Base-by-base conservation (phyloP, 1,140 invertebrate species). In the Drosophila micromelanica region DNA sequence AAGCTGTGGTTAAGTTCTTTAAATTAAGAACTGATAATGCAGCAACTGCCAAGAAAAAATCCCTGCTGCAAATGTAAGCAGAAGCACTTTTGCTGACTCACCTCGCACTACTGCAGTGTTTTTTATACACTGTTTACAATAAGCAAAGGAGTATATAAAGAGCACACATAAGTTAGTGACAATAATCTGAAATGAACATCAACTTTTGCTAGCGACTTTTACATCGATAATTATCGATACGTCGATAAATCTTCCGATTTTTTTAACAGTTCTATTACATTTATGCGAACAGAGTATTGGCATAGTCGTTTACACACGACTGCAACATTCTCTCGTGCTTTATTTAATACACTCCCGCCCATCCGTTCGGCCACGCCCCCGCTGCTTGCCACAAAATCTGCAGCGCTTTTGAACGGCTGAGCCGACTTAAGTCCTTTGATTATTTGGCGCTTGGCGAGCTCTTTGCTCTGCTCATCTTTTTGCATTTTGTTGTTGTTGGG, bases 361-460 rank as follows among this genome's bases (percentile, higher is more conserved):
- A 13, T 5, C 42, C 32, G 35, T 20, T 8, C n/a, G 52, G 27
- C 27, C 5, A 27, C 27, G 27, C 27, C 5, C 27, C 42, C 30
- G 15, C 35, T 8, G 27, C 12, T n/a, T 35, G 42, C 32, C 42
- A 7, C 20, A 37, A 61, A 78, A 82, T 64, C 67, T 75, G 45
- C 46, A 63, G 46, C 65, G 59, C 65, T 75, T 71, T 52, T 56
- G 38, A 62, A 75, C 57, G 70, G 51, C 82, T 81, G 65, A 86
- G 82, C 67, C 82, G 82, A 72, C 84, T 89, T 89, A 87, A 89
- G 79, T 80, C 76, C 80, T 78, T 75, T 71, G 68, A 75, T 64
- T 71, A 71, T 75, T 75, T 75, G 73, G 67, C 61, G 68, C 73
- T 72, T 72, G 51, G 51, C 46, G 17, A 69, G 49, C 67, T 70